Percentiles rank a stretch among this genome's conserved stretches.
Evolutionary conservation across 1,140 invertebrate species (phyloP).

Genomic region (Zaprionus africanus): DNA sequence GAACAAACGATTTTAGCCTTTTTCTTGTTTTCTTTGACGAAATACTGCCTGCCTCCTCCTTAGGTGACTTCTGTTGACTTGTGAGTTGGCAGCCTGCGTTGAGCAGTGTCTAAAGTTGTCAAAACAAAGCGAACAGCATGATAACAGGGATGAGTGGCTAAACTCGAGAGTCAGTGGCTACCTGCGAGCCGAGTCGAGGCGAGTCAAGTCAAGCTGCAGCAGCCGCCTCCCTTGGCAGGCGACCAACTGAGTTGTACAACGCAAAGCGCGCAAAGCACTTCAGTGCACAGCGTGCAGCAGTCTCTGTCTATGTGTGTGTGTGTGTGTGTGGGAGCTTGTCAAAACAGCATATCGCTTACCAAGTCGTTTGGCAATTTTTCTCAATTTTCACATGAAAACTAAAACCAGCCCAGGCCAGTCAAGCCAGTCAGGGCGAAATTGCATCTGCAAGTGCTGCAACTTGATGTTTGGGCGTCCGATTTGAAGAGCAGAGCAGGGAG

Average conservation of each 20-base stretch:
- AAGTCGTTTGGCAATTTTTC: slow-evolving; percentile 82
- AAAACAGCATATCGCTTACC: slow-evolving; percentile 79
- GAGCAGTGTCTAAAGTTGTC: slow-evolving; percentile 69
- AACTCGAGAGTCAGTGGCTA: background rate
- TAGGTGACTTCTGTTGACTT: slow-evolving; percentile 25
- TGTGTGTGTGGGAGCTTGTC: slow-evolving; percentile 47
- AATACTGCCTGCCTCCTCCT: slow-evolving; percentile 36
- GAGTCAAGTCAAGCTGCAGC: slow-evolving; percentile 18
- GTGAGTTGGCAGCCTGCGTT: background rate
- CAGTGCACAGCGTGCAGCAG: slow-evolving; percentile 20
- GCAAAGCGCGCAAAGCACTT: background rate
- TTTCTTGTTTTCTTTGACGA: slow-evolving; percentile 61
- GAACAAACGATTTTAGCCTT: no score
- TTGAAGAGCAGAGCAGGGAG: slow-evolving; percentile 36
- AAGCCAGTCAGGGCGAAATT: slow-evolving; percentile 40
- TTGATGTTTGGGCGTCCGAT: slow-evolving; percentile 76
- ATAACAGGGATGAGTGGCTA: slow-evolving; percentile 13
- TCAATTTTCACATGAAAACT: slow-evolving; percentile 77
- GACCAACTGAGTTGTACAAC: slow-evolving; percentile 43
- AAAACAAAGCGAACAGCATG: slow-evolving; percentile 56
- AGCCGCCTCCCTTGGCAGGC: slow-evolving; percentile 65
- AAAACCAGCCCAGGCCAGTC: slow-evolving; percentile 23
- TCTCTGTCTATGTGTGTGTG: background rate
- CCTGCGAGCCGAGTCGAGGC: background rate
- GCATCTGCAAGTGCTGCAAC: slow-evolving; percentile 41